Base-by-base conservation (phyloP, 2,888 invertebrate species). In the Phoenoteleia sp. region DNA sequence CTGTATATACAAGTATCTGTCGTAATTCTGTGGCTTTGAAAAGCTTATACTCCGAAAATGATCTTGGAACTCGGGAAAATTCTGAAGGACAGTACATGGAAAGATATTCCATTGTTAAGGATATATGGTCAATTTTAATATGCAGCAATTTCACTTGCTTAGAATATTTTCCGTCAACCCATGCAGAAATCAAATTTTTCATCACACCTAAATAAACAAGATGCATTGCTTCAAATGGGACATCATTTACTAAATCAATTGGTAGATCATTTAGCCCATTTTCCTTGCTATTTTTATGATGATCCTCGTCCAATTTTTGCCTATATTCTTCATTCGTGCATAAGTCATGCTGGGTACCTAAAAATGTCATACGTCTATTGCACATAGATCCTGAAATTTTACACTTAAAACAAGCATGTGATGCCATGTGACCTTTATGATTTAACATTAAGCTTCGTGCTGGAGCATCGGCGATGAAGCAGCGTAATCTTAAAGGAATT, bases 21-120 rank as follows among this genome's bases (percentile, higher is more conserved):
- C 90, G 76, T n/a, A 89, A 86, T 75, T 91, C 89, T 15, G 90
- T 90, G 0, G 88, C 88, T 71, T 90, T 89, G 29, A 83, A 90
- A 13, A 64, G 19, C 27, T 76, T 74, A 25, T 71, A 86, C 42
- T 85, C 75, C 23, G 76, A 58, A 11, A 90, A 56, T 27, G 75
- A 47, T 29, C 88, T 56, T n/a, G 89, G 89, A 45, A 42, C 60
- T 23, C 89, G 87, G 13, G 86, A 69, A 84, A 90, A 90, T 39
- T 91, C 89, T 17, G 64, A 67, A 5, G 90, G 90, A 11, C 83
- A 85, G 62, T 62, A 75, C 21, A 19, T n/a, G 45, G 60, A 58
- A 23, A 80, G 21, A 86, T 45, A 7, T 42, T 77, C 56, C 27
- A 88, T 74, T 29, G 77, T 67, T 33, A 15, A 54, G 15, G 82